Percentiles rank a stretch among this genome's conserved stretches.
These are phyloP conservation scores for Somateria mollissima DNA, from an alignment of 2,797 vertebrate species.

Conservation along the genomic window DNA sequence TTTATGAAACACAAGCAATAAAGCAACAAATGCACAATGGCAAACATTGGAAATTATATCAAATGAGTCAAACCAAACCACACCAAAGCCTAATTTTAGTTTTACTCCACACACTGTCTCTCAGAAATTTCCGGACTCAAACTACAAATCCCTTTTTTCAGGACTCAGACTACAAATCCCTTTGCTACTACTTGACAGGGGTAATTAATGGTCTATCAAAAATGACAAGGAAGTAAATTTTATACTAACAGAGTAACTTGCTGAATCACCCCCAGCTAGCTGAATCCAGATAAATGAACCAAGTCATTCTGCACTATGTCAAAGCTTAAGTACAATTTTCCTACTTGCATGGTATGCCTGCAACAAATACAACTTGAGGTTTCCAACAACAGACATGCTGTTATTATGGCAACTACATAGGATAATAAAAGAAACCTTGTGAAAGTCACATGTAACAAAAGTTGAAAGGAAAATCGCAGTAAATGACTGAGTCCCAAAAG, in stretches of 20 bases:
- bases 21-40: background rate
- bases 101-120: background rate
- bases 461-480: slow-evolving; percentile 16
- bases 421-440: slow-evolving; percentile 57
- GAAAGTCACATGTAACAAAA: slow-evolving; percentile 56
- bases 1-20: background rate
- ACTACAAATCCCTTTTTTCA: slow-evolving; percentile 31
- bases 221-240: slow-evolving; percentile 10
- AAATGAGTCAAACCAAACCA: slow-evolving; percentile 17
- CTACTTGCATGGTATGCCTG: slow-evolving; percentile 33
- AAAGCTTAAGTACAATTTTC: slow-evolving; percentile 54
- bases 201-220: slow-evolving; percentile 44
- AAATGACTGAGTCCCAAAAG: background rate
- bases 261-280: slow-evolving; percentile 43
- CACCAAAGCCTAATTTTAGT: background rate
- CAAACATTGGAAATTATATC: background rate
- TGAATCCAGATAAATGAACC: slow-evolving; percentile 27
- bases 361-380: slow-evolving; percentile 43
- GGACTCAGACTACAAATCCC: slow-evolving; percentile 13
- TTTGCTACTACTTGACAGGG: background rate
- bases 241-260: slow-evolving; percentile 17
- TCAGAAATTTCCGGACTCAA: slow-evolving; percentile 26
- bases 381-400: slow-evolving; percentile 65
- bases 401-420: slow-evolving; percentile 61
- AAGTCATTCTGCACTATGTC: background rate